Base-by-base conservation (phyloP, 2,888 invertebrate genomes). In the Herminia tarsipennalis region DNA sequence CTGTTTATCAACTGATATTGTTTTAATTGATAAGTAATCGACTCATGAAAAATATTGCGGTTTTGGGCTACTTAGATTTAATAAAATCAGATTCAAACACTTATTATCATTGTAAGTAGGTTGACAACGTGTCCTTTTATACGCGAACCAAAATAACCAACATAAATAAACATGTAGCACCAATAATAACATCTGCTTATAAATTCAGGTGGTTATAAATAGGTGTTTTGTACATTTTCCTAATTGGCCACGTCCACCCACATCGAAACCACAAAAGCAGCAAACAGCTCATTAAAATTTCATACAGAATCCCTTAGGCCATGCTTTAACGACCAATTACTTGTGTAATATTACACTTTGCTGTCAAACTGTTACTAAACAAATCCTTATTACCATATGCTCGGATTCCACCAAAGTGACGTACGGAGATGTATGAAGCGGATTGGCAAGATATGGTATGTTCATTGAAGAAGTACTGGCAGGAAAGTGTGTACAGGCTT, bases 201-300 rank as follows among this genome's bases (percentile, higher is more conserved):
- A 14, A 6, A 40, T 43, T 37, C 22, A 40, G 35, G 24, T 44
- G 32, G 14, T 5, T 10, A 12, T 29, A 47, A 40, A 33, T 41
- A 45, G 25, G n/a, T n/a, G n/a, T n/a, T n/a, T 38, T 29, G 24
- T 12, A 17, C 18, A n/a, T 5, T 20, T 50, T 36, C 32, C 76
- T 86, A 87, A 87, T 87, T 86, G 83, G 81, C 68, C 76, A 58
- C 71, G 70, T 66, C 67, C 58, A 61, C 51, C 73, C 67, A 39
- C 69, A 63, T 59, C 42, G 63, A 45, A 53, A 56, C 76, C 80
- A 76, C 82, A 79, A 78, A 78, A 76, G 69, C 58, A 76, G 69
- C 58, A 69, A 55, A 58, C 39, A 32, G 66, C 80, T 86, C 85
- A 83, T 87, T 88, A 88, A 83, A 85, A 76, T 87, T 84, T 82